phyloP scores from a whole-genome alignment of 2,113 vertebrate species.

The Chaenogobius annularis region DNA sequence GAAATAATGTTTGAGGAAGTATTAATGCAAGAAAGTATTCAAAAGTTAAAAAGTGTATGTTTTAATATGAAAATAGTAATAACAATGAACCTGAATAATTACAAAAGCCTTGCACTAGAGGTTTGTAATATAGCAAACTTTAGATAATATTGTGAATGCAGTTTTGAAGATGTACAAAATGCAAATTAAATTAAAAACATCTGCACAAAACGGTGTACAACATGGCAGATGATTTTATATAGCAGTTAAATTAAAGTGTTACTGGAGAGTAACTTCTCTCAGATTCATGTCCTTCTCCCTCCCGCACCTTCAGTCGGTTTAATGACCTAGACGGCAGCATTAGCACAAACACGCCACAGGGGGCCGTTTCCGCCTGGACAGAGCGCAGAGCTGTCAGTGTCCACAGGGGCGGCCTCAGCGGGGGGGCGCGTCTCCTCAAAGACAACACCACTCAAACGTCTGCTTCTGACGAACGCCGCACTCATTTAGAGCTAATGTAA shows the following conservation, averaged over 20 bases:
- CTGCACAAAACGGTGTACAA: no score
- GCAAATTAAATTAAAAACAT: no score
- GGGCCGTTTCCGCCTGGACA: conserved; percentile 13
- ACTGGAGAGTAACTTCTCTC: neutral
- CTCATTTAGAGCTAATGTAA: neutral
- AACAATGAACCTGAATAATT: no score
- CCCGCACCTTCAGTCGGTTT: neutral
- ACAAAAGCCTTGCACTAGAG: no score
- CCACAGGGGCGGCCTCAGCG: conserved; percentile 13
- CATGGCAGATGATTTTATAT: neutral
- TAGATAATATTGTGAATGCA: no score
- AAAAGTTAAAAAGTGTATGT: no score
- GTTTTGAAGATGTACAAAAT: no score
- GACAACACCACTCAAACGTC: neutral
- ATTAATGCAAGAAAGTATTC: no score
- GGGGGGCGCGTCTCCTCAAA: conserved; percentile 6
- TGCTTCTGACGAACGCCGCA: neutral
- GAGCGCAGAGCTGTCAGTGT: conserved; percentile 26
- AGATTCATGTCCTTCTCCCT: conserved; percentile 4
- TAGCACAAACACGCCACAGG: conserved; percentile 27
- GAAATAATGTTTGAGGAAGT: no score
- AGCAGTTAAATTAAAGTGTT: neutral
- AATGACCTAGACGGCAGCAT: conserved; percentile 27
- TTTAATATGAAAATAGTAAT: no score
- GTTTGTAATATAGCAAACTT: no score